These are phyloP conservation scores for Torymus tubicola DNA, from an alignment of 2,888 invertebrate species.

Conservation along the genomic window DNA sequence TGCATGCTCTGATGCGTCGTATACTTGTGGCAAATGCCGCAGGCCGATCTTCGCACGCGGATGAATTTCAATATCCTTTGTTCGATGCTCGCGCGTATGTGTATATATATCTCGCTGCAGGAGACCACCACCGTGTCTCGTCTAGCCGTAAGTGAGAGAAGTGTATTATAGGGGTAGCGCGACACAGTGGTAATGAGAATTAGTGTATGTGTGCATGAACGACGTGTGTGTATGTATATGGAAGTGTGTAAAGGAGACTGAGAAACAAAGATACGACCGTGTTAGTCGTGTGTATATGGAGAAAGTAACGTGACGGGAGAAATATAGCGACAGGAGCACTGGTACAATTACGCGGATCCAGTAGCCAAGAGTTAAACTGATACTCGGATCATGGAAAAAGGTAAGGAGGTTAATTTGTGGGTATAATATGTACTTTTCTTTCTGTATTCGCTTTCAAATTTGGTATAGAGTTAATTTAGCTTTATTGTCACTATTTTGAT, in stretches of 20 bases:
- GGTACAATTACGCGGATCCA: too few species aligned
- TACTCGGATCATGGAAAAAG: too few species aligned
- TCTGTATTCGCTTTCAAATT: too few species aligned
- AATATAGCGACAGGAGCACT: too few species aligned
- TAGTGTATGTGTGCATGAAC: constrained; percentile 2
- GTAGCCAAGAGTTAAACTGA: too few species aligned
- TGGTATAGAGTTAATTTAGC: too few species aligned
- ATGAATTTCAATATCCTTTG: constrained; percentile 54
- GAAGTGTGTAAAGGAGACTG: background rate
- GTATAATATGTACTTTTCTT: too few species aligned
- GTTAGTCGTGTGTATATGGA: too few species aligned
- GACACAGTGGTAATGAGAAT: constrained; percentile 9
- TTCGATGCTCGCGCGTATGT: background rate
- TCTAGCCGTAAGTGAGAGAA: background rate
- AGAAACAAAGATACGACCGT: too few species aligned
- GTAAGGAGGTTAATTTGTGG: too few species aligned
- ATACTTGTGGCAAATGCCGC: constrained; percentile 38
- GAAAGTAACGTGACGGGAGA: too few species aligned
- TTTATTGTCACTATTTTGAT: too few species aligned
- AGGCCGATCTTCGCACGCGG: constrained; percentile 53
- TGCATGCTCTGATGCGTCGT: background rate
- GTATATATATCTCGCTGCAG: background rate
- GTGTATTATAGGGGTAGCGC: background rate
- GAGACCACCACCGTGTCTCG: background rate
- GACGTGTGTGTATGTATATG: background rate